Evolutionary conservation across 2,113 vertebrate genomes (phyloP).

Genomic region (Lepisosteus osseus): DNA sequence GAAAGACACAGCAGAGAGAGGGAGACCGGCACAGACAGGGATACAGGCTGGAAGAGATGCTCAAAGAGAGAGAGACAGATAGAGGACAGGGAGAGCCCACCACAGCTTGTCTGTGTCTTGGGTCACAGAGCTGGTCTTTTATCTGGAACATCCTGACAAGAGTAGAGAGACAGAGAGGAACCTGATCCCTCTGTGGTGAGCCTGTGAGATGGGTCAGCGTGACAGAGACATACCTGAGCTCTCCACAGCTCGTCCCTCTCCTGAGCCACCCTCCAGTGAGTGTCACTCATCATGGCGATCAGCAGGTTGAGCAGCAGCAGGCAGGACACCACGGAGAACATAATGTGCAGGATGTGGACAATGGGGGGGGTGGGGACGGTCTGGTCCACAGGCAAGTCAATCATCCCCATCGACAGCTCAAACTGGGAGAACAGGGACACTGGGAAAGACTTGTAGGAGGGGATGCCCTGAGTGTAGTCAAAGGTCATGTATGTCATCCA

Average conservation of each 20-base stretch:
- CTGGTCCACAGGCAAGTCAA: slow-evolving; percentile 87
- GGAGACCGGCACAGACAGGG: neutral
- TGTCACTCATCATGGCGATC: slow-evolving; percentile 95
- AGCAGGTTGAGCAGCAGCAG: slow-evolving; percentile 88
- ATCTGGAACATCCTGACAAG: no score
- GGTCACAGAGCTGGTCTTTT: no score
- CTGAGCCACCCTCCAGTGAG: slow-evolving; percentile 86
- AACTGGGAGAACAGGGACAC: slow-evolving; percentile 85
- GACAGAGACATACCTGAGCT: slow-evolving; percentile 72
- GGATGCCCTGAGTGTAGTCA: slow-evolving; percentile 59
- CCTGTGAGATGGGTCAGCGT: neutral
- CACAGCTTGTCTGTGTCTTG: neutral
- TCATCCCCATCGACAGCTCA: slow-evolving; percentile 84
- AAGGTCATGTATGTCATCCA: slow-evolving; percentile 90
- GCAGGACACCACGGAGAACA: slow-evolving; percentile 81
- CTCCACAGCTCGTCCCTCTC: slow-evolving; percentile 90
- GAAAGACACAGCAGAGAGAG: neutral
- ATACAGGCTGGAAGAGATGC: neutral
- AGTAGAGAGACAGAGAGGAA: neutral
- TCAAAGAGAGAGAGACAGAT: neutral
- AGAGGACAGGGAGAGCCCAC: no score
- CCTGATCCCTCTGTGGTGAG: neutral
- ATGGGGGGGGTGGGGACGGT: slow-evolving; percentile 74
- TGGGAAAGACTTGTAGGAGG: slow-evolving; percentile 77
- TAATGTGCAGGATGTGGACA: slow-evolving; percentile 72